Evolutionary conservation across 2,888 invertebrate genomes (phyloP).

Genomic region (Eilema depressum): DNA sequence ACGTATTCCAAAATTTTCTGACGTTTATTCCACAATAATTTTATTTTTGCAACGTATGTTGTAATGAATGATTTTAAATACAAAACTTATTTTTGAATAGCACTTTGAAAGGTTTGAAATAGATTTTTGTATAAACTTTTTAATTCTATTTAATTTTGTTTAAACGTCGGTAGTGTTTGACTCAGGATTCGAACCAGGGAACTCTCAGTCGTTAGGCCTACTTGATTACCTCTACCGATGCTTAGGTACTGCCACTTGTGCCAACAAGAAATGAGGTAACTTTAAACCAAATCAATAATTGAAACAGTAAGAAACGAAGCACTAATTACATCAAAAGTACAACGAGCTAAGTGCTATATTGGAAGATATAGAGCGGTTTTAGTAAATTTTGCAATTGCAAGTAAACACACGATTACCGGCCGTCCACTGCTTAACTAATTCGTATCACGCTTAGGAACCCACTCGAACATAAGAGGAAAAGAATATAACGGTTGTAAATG

Average conservation of each 20-base stretch:
- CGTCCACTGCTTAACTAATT: slow-evolving; percentile 79
- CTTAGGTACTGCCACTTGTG: slow-evolving; percentile 35
- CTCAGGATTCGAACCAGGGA: too few species aligned
- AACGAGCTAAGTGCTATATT: slow-evolving; percentile 68
- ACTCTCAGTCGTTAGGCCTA: too few species aligned
- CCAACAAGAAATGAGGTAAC: slow-evolving; percentile 42
- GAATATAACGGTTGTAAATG: slow-evolving; percentile 65
- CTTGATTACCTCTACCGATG: too few species aligned
- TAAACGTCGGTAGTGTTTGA: too few species aligned
- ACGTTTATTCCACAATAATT: background rate
- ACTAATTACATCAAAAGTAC: slow-evolving; percentile 68
- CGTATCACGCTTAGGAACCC: slow-evolving; percentile 71
- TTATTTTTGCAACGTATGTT: slow-evolving; percentile 14
- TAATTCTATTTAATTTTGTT: too few species aligned
- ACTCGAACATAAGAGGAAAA: slow-evolving; percentile 61
- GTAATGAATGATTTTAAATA: slow-evolving; percentile 26
- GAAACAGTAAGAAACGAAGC: slow-evolving; percentile 59
- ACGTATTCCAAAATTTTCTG: background rate
- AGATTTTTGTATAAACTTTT: too few species aligned
- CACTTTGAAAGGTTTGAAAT: too few species aligned
- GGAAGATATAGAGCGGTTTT: slow-evolving; percentile 72
- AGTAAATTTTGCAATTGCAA: slow-evolving; percentile 79
- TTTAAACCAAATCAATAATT: slow-evolving; percentile 56
- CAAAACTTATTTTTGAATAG: too few species aligned
- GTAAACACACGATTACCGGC: slow-evolving; percentile 72